A percentile compares a stretch with the other conserved stretches of the same genome.
These are phyloP conservation scores for Tragulus kanchil DNA, from an alignment of 2,113 vertebrate genomes.

Conservation along the genomic window DNA sequence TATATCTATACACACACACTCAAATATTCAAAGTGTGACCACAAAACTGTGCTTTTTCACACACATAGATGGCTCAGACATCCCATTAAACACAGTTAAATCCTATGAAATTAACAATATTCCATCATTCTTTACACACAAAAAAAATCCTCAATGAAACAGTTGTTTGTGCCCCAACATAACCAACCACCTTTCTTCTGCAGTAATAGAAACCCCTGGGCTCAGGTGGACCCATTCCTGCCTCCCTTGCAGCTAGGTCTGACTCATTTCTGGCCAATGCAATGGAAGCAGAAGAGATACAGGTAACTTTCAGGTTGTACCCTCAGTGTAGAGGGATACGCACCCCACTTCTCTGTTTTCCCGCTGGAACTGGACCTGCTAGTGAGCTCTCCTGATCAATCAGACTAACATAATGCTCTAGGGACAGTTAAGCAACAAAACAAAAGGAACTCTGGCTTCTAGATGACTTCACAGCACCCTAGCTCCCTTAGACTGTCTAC, in stretches of 20 bases:
- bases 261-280: not conserved
- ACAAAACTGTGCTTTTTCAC: not conserved
- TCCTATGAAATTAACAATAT: not conserved
- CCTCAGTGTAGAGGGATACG: rapidly evolving
- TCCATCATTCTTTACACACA: not conserved
- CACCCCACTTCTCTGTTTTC: too few relatives aligned
- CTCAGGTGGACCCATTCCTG: not conserved
- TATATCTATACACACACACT: rapidly evolving
- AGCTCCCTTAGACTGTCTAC: not conserved
- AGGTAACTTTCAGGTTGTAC: not conserved
- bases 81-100: not conserved
- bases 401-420: not conserved
- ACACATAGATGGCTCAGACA: not conserved
- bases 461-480: not conserved
- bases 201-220: not conserved
- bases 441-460: not conserved
- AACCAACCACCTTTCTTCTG: not conserved
- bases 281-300: not conserved
- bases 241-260: not conserved
- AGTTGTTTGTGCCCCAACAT: not conserved
- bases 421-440: not conserved
- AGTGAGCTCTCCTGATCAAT: not conserved
- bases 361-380: not conserved
- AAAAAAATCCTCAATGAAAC: not conserved
- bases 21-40: too few relatives aligned